Conservation (phyloP, 2,797 vertebrate genomes). For the Macroramphosus scolopax region DNA sequence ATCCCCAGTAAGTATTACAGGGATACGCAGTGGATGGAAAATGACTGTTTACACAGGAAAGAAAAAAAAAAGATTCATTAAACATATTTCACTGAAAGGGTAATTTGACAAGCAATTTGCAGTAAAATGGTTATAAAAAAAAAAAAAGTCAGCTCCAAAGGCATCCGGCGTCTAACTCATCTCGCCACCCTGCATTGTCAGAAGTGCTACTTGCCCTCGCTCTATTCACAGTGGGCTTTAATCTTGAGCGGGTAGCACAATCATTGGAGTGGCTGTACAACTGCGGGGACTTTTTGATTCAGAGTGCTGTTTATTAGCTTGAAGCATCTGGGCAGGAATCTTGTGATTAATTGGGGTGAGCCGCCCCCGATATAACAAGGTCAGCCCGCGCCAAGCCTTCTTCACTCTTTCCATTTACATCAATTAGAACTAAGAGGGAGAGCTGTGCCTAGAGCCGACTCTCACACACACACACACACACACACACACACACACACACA, state of each 20-base stretch:
- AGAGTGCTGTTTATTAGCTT: slow-evolving; percentile 85
- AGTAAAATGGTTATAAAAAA: slow-evolving; percentile 64
- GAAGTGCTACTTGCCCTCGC: slow-evolving; percentile 49
- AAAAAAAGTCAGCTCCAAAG: slow-evolving; percentile 9
- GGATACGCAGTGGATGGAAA: slow-evolving; percentile 59
- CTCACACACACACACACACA: slow-evolving; percentile 19
- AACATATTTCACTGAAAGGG: slow-evolving; percentile 65
- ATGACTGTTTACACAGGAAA: slow-evolving; percentile 71
- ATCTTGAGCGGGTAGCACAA: slow-evolving; percentile 64
- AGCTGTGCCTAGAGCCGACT: slow-evolving; percentile 51
- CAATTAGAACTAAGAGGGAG: slow-evolving; percentile 86
- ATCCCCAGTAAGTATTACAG: slow-evolving; percentile 65
- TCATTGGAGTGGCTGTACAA: slow-evolving; percentile 69
- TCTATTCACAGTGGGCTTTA: slow-evolving; percentile 62
- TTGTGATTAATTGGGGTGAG: slow-evolving; percentile 96
- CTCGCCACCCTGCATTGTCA: slow-evolving; percentile 45
- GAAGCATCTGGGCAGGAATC: slow-evolving; percentile 84
- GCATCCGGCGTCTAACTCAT: slow-evolving; percentile 58
- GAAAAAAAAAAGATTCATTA: slow-evolving; percentile 65
- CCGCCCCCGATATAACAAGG: slow-evolving; percentile 85
- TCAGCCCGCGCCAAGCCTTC: slow-evolving; percentile 82
- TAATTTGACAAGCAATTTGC: slow-evolving; percentile 75
- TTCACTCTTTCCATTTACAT: slow-evolving; percentile 85
- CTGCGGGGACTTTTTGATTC: slow-evolving; percentile 71
- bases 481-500: slow-evolving; percentile 11